Evolutionary conservation across 1,140 invertebrate genomes (phyloP).

Genomic region (silkworm (Bombyx mori)): ASM3026992v2 NC_085116.1:8648001-8648500

Average conservation of each 20-base stretch:
- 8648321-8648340: slow-evolving; percentile 81
- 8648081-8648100: slow-evolving; percentile 87
- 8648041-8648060: slow-evolving; percentile 84
- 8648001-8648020: slow-evolving; percentile 83
- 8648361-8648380: slow-evolving; percentile 61
- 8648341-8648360: slow-evolving; percentile 82
- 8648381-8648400: slow-evolving; percentile 84
- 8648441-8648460: slow-evolving; percentile 83
- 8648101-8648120: slow-evolving; percentile 81
- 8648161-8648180: slow-evolving; percentile 87
- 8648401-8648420: slow-evolving; percentile 84
- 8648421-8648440: slow-evolving; percentile 85
- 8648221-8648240: slow-evolving; percentile 83
- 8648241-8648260: slow-evolving; percentile 72
- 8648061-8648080: slow-evolving; percentile 83
- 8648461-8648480: slow-evolving; percentile 79
- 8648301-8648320: slow-evolving; percentile 82
- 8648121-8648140: slow-evolving; percentile 79
- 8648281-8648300: slow-evolving; percentile 84
- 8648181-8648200: slow-evolving; percentile 81
- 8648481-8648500: slow-evolving; percentile 84
- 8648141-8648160: slow-evolving; percentile 83
- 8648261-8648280: slow-evolving; percentile 86
- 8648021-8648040: slow-evolving; percentile 86
- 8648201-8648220: slow-evolving; percentile 78